These are phyloP conservation scores for Drosophila meridiana DNA, from an alignment of 2,888 invertebrate species.

Conservation along the genomic window DNA sequence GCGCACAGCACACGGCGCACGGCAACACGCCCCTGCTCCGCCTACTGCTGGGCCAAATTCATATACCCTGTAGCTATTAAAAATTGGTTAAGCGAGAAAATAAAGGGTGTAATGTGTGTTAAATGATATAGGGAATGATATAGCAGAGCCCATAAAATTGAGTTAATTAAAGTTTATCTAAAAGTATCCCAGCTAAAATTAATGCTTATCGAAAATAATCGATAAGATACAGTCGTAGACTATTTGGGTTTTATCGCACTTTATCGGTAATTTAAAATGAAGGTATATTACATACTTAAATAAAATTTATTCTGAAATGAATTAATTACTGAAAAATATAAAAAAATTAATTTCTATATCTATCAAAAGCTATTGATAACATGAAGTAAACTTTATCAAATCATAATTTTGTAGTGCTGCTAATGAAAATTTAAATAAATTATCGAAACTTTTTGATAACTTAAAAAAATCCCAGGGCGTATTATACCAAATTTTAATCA, in stretches of 20 bases:
- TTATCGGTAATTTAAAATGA: neutral
- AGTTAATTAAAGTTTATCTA: neutral
- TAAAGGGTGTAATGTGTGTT: neutral
- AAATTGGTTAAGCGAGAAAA: neutral
- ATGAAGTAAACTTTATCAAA: too few species aligned
- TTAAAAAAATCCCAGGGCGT: too few species aligned
- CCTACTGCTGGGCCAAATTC: constrained; percentile 21
- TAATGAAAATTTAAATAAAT: too few species aligned
- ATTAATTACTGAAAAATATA: too few species aligned
- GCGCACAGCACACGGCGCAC: neutral
- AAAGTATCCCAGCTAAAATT: neutral
- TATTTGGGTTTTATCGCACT: neutral
- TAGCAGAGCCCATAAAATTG: neutral
- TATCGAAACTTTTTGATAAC: too few species aligned
- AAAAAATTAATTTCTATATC: too few species aligned
- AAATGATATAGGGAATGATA: neutral
- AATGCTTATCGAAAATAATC: neutral
- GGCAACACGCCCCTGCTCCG: constrained; percentile 9
- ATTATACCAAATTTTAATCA: too few species aligned
- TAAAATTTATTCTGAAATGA: too few species aligned
- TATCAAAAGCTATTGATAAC: too few species aligned
- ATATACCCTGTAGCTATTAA: constrained; percentile 9
- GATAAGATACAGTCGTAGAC: neutral
- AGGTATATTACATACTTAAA: too few species aligned
- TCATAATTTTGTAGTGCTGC: too few species aligned